These are phyloP conservation scores for Alcedo quadribrachys DNA, from an alignment of 2,797 vertebrate species.

Conservation along the genomic window DNA sequence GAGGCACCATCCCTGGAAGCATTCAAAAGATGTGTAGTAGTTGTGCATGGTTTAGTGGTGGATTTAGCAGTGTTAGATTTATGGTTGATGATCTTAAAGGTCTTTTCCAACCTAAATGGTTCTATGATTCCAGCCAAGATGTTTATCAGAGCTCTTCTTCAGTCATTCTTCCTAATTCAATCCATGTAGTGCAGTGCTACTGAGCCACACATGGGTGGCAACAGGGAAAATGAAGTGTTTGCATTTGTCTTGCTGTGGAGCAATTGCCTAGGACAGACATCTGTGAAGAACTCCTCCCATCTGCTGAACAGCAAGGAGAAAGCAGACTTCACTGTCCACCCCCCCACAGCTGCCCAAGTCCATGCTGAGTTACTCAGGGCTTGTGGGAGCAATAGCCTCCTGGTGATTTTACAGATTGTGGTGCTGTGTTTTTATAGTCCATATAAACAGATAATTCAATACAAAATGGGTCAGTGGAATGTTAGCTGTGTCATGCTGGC, in stretches of 20 bases:
- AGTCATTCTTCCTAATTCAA: not conserved
- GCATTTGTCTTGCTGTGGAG: not conserved
- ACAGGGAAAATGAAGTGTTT: not conserved
- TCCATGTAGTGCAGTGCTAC: not conserved
- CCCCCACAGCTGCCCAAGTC: not conserved
- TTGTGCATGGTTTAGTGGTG: not conserved
- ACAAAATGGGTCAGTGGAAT: fast-evolving
- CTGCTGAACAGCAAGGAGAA: not conserved
- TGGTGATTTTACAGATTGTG: not conserved
- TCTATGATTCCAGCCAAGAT: not conserved
- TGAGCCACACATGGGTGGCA: not conserved
- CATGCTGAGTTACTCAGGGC: not conserved
- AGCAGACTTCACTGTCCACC: not conserved
- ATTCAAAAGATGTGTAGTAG: not conserved
- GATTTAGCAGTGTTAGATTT: not conserved
- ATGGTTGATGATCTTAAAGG: not conserved
- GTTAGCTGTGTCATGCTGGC: not conserved
- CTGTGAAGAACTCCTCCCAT: not conserved
- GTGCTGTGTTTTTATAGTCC: not conserved
- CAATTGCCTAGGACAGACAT: not conserved
- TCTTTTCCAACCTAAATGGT: not conserved
- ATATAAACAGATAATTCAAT: not conserved
- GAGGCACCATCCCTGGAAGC: not conserved
- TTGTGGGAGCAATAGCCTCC: not conserved
- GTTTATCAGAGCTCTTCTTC: not conserved